These are phyloP conservation scores for Apogon talboti DNA, from an alignment of 2,797 vertebrate species.

Conservation along the genomic window DNA sequence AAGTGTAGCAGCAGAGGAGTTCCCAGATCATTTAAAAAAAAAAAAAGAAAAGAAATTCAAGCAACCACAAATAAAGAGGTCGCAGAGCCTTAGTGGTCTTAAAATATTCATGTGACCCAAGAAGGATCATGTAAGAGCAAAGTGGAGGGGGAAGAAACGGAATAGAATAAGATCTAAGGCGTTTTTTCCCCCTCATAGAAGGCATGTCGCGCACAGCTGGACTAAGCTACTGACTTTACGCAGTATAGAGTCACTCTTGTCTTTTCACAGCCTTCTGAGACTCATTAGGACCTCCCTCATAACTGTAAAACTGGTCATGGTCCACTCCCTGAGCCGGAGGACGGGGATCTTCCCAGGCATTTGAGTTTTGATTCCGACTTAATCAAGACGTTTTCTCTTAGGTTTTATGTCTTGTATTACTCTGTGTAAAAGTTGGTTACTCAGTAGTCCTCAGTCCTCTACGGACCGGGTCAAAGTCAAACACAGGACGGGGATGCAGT, in stretches of 20 bases:
- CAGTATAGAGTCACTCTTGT: slow-evolving; percentile 31
- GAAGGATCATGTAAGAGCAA: slow-evolving; percentile 39
- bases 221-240: slow-evolving; percentile 50
- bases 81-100: slow-evolving; percentile 20
- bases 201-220: slow-evolving; percentile 44
- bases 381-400: slow-evolving; percentile 59
- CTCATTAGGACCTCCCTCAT: slow-evolving; percentile 68
- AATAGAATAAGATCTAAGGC: slow-evolving; percentile 34
- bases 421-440: slow-evolving; percentile 16
- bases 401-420: slow-evolving; percentile 36
- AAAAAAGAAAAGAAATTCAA: not conserved
- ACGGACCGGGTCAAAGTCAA: slow-evolving; percentile 15
- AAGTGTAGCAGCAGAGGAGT: too few relatives aligned
- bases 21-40: too few relatives aligned
- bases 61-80: slow-evolving; percentile 4
- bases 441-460: slow-evolving; percentile 17
- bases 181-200: slow-evolving; percentile 20
- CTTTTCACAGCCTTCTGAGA: slow-evolving; percentile 52
- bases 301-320: slow-evolving; percentile 56
- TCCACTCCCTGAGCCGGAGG: slow-evolving; percentile 47
- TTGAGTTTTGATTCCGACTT: slow-evolving; percentile 47
- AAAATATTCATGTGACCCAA: slow-evolving; percentile 21
- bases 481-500: slow-evolving; percentile 6
- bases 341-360: slow-evolving; percentile 43
- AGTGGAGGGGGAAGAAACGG: slow-evolving; percentile 12